These are phyloP conservation scores for Pentalonia nigronervosa DNA, from an alignment of 1,140 invertebrate genomes.

Conservation along the genomic window DNA sequence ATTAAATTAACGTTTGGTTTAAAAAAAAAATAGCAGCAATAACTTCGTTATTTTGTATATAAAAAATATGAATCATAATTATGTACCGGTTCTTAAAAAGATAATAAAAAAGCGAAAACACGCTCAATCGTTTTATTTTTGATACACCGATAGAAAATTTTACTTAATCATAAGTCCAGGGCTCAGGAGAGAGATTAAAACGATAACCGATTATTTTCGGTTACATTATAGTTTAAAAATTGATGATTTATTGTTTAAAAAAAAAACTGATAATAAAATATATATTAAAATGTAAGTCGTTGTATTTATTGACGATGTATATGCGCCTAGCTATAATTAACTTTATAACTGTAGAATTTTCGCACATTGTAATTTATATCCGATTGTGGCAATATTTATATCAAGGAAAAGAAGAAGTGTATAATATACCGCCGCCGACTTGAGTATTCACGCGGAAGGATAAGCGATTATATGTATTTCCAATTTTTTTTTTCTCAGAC, in stretches of 20 bases:
- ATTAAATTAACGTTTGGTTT: background rate
- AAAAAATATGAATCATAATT: background rate
- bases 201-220: background rate
- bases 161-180: slow-evolving; percentile 5
- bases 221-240: background rate
- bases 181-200: background rate
- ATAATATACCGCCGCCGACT: no score
- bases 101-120: background rate
- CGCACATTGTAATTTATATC: background rate
- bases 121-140: background rate
- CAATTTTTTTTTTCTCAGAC: background rate
- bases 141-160: background rate
- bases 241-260: background rate
- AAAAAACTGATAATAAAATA: background rate
- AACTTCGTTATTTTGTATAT: background rate
- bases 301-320: background rate
- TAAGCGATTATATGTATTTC: background rate
- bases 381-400: background rate
- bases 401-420: background rate
- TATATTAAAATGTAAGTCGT: background rate
- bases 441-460: background rate
- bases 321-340: background rate
- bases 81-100: background rate
- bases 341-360: background rate
- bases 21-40: background rate